Base-by-base conservation (phyloP, 2,888 invertebrate species). In the Cephalotes varians region DNA sequence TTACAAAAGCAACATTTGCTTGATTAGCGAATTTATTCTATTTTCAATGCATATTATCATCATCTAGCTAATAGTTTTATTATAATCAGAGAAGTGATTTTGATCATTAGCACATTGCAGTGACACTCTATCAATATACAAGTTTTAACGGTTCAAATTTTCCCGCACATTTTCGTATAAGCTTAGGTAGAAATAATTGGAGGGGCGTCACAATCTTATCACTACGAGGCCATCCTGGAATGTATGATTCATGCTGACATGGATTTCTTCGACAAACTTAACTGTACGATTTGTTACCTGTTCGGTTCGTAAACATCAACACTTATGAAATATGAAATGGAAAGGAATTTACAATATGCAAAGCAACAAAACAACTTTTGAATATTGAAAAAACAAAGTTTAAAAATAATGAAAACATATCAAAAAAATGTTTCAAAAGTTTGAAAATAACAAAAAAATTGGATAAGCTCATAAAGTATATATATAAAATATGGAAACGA, bases 141-240 rank as follows among this genome's bases (percentile, higher is more conserved):
- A n/a, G n/a, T n/a, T 40, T 69, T 21, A 6, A 21, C 5, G 18
- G 12, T 31, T 77, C 54, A 31, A 31, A 12, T 37, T 5, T 44
- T 37, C n/a, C n/a, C n/a, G n/a, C n/a, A n/a, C 28, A 15, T 44
- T 77, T 77, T 71, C 69, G n/a, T 51, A 12, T n/a, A 10, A 60
- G 73, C 58, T 12, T 60, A 67, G 80, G 47, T 74, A 67, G 25
- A 60, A 77, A 9, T 64, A 21, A 82, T 40, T 73, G 67, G 62
- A 71, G 25, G 62, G 56, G 64, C 54, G 65, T 51, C 49, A 64
- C 81, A 87, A 90, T 90, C 91, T 90, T 91, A 90, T 90, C 90
- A 56, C 25, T 47, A 60, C 82, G 77, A 85, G 84, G 84, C 69
- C 90, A 79, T 77, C 71, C 73, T 21, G 49, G 83, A 44, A 83